Percentiles rank a stretch among this genome's conserved stretches.
Evolutionary conservation across 2,797 vertebrate species (phyloP).

Genomic region (Tinamus major): DNA sequence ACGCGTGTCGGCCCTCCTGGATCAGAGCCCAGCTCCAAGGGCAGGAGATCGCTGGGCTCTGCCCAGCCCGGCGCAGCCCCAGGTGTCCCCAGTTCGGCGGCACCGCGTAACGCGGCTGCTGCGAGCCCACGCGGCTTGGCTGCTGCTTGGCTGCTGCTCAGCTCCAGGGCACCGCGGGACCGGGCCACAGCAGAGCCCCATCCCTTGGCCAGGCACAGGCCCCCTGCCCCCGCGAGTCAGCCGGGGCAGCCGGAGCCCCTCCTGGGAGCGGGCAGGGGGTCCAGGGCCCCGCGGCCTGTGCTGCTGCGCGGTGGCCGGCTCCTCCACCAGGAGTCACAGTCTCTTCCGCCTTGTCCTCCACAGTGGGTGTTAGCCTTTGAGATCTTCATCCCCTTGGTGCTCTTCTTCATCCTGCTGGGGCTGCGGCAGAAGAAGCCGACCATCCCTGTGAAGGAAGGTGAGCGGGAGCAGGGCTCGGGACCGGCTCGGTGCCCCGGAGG

Average conservation of each 20-base stretch:
- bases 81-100: background rate
- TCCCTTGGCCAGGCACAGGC: background rate
- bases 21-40: background rate
- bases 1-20: too few species aligned
- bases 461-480: background rate
- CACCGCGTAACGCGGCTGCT: background rate
- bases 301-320: background rate
- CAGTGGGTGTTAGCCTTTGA: slow-evolving; percentile 97
- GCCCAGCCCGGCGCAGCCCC: too few species aligned
- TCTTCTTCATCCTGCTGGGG: slow-evolving; percentile 96
- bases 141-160: background rate
- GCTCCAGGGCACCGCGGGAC: background rate
- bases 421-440: slow-evolving; percentile 96
- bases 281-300: accelerated
- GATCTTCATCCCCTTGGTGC: slow-evolving; percentile 95
- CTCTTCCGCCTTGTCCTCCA: background rate
- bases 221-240: accelerated
- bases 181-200: background rate
- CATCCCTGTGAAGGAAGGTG: slow-evolving; percentile 97
- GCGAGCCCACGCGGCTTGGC: background rate
- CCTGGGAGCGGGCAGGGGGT: background rate
- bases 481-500: background rate
- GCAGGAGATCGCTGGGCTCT: background rate
- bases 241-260: background rate
- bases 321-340: background rate